These are phyloP conservation scores for Peucedramus taeniatus DNA, from an alignment of 2,113 vertebrate genomes.

Conservation along the genomic window DNA sequence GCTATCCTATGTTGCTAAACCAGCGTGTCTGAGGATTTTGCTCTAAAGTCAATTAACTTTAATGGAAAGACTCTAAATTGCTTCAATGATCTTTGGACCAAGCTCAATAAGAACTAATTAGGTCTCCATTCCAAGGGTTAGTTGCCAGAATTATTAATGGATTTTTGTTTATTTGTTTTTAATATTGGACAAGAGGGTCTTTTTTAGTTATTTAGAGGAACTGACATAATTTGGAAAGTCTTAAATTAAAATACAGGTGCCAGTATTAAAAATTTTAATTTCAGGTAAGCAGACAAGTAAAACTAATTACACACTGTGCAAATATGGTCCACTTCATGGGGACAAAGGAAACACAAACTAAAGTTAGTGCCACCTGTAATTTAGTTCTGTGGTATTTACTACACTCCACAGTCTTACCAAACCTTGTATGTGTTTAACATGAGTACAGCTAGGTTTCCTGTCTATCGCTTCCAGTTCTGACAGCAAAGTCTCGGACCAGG, in stretches of 20 bases:
- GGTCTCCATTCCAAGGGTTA: constrained; percentile 3
- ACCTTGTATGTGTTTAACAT: background rate
- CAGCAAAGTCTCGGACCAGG: background rate
- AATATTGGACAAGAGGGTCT: background rate
- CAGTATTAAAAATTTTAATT: background rate
- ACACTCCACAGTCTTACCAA: background rate
- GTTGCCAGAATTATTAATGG: constrained; percentile 4
- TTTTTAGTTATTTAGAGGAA: background rate
- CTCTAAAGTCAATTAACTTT: constrained; percentile 23
- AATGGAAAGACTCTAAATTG: constrained; percentile 25
- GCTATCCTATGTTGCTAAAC: background rate
- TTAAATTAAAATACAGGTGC: background rate
- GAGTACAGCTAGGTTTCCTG: background rate
- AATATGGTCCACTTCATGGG: background rate
- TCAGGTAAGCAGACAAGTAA: background rate
- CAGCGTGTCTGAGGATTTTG: background rate
- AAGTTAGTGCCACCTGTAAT: background rate
- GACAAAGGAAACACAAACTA: background rate
- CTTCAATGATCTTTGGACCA: constrained; percentile 17
- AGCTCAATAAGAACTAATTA: constrained; percentile 40
- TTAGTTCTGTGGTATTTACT: background rate
- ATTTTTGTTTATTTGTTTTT: constrained; percentile 21
- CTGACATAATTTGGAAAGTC: background rate
- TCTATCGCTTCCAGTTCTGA: background rate
- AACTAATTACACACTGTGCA: background rate